Conservation (phyloP, 2,113 vertebrate species). For the Shinisaurus crocodilurus region DNA sequence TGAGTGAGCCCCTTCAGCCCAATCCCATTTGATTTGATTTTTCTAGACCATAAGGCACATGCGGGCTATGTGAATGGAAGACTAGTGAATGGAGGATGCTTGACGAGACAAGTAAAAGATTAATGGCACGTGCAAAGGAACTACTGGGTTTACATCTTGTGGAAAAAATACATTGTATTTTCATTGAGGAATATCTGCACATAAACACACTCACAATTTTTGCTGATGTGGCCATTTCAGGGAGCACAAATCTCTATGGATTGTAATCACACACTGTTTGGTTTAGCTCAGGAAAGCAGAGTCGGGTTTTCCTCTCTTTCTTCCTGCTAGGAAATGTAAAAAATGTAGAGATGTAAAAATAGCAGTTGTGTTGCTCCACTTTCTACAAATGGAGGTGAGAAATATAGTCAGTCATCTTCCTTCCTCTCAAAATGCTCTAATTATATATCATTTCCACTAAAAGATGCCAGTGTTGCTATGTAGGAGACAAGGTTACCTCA, state of each 20-base stretch:
- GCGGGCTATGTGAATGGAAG: slow-evolving; percentile 39
- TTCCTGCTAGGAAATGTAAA: slow-evolving; percentile 68
- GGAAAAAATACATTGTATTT: slow-evolving; percentile 35
- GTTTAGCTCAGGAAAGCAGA: slow-evolving; percentile 44
- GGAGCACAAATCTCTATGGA: slow-evolving; percentile 36
- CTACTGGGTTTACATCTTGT: slow-evolving; percentile 47
- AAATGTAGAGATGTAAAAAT: slow-evolving; percentile 73
- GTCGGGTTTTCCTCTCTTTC: slow-evolving; percentile 36
- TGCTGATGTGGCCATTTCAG: slow-evolving; percentile 44
- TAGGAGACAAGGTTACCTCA: slow-evolving; percentile 6
- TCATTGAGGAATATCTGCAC: neutral
- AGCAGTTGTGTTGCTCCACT: slow-evolving; percentile 53
- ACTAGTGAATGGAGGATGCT: slow-evolving; percentile 29
- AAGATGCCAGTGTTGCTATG: neutral
- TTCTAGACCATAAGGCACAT: slow-evolving; percentile 8
- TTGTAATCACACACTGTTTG: slow-evolving; percentile 40
- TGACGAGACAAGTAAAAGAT: slow-evolving; percentile 25
- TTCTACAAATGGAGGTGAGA: slow-evolving; percentile 37
- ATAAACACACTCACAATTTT: neutral
- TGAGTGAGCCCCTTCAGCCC: neutral
- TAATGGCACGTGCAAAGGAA: slow-evolving; percentile 26
- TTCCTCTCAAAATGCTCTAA: slow-evolving; percentile 11
- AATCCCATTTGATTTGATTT: neutral
- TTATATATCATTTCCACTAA: slow-evolving; percentile 5
- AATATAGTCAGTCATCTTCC: neutral